Percentiles rank a stretch among this genome's conserved stretches.
Evolutionary conservation across 2,888 invertebrate genomes (phyloP).

Genomic region (Erebia ligea): DNA sequence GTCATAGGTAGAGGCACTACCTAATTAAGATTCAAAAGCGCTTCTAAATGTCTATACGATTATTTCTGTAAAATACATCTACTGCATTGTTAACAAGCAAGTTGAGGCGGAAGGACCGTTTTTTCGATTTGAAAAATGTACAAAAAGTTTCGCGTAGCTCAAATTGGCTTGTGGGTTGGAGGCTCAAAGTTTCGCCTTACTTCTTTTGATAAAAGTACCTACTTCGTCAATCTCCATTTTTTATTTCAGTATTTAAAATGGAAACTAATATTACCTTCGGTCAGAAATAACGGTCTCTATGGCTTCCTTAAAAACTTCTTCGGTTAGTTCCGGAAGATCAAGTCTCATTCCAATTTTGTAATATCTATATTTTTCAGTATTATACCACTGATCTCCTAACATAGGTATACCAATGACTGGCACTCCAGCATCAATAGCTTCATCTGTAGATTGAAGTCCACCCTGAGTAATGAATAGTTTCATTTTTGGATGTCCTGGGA

Average conservation of each 20-base stretch:
- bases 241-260: not conserved
- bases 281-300: conserved; percentile 42
- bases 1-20: no score
- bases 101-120: no score
- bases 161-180: no score
- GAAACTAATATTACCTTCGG: conserved; percentile 35
- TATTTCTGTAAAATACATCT: no score
- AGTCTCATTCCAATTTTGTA: conserved; percentile 35
- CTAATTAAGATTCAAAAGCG: no score
- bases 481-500: conserved; percentile 65
- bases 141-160: no score
- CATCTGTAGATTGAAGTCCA: conserved; percentile 68
- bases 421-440: conserved; percentile 61
- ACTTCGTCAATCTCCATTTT: not conserved
- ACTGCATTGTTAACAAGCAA: no score
- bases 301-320: conserved; percentile 42
- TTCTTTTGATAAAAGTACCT: no score
- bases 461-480: conserved; percentile 67
- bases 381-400: conserved; percentile 63
- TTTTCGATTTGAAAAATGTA: no score
- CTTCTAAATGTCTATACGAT: no score
- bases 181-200: no score
- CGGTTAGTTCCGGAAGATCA: conserved; percentile 38
- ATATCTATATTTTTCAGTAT: conserved; percentile 38
- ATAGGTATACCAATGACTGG: conserved; percentile 65